Evolutionary conservation across 2,797 vertebrate genomes (phyloP), one percentile per base, ranked within the genome.

Genomic region (Rhinella marina): DNA sequence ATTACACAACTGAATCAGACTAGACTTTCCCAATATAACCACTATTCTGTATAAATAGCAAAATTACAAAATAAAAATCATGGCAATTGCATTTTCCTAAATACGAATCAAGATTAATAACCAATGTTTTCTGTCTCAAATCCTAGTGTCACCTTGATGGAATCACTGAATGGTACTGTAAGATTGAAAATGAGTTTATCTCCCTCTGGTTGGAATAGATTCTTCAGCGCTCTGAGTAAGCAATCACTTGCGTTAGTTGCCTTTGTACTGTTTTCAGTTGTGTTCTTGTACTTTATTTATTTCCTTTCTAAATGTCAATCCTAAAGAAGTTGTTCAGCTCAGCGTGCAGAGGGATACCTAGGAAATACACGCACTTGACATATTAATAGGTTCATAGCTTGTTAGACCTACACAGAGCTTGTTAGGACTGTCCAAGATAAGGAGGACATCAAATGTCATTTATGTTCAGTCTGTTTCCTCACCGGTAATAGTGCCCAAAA

Each of bases 301-400:
- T 87, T 79, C 79, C 23, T 16, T 87, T 77, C 81, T 72, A 88
- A 88, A 88, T 88, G 87, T 84, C 87, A 88, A 59, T 79, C 77
- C 64, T 79, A 76, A 84, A 76, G 81, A 84, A 70, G 82, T 88
- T 88, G 81, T 84, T 84, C 70, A 70, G 56, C 54, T 83, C 48
- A 27, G 29, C 52, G 72, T 78, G 41, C 32, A 78, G 61, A 70
- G 73, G 75, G 59, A 84, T 84, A 88, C 81, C 75, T 61, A 50
- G 75, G 72, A 84, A 88, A 72, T 88, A 52, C 81, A 79, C 81
- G 25, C 62, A 80, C 81, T 88, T 88, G 81, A 88, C 87, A 88
- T 88, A 88, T 84, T 88, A 88, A 88, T 84, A 80, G 87, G 87
- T 84, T 84, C 61, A 79, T 79, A 72, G 81, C 87, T 88, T 88